Evolutionary conservation across 1,140 invertebrate genomes (phyloP), one percentile per base, ranked within the genome.

Genomic region (Eciton burchellii): DNA sequence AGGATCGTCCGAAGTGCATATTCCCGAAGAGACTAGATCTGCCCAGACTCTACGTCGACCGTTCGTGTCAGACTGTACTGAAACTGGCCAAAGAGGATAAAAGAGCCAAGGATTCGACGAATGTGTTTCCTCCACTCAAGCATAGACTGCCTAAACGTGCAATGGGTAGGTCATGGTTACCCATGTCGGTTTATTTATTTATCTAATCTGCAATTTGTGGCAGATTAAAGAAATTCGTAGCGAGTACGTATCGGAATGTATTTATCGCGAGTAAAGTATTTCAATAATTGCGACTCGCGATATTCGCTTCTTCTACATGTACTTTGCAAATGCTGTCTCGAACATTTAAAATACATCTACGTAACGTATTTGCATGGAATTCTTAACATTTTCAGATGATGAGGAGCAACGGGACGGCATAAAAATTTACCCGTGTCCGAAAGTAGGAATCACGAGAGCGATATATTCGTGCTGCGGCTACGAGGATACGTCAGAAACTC

Each of bases 111-210:
- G n/a, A 57, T 16, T 63, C 14, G 29, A 12, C 35, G n/a, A 70
- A 68, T 57, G 5, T 29, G 43, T 79, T 79, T 68, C 63, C 74
- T 54, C 74, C 63, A 6, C 70, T 70, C 21, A 79, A 70, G 66
- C 65, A 77, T 68, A n/a, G n/a, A n/a, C 21, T 77, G 12, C 49
- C 21, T 26, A 45, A 79, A 70, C n/a, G 3, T 56, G 41, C 26
- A 49, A 26, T 49, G 68, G 63, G 74, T 72, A 59, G 19, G 9
- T 52, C 16, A 26, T 72, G 4, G 35, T 1, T n/a, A 14, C 43
- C 24, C 16, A 59, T 24, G 24, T n/a, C 43, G 14, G 8, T 14
- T 16, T 26, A 68, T 26, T 26, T 8, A 2, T 57, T 14, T 41
- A 47, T 43, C 45, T 62, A n/a, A n/a, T n/a, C n/a, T n/a, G n/a